Base-by-base conservation (phyloP, 1,140 invertebrate genomes). In the Ips nitidus region DNA sequence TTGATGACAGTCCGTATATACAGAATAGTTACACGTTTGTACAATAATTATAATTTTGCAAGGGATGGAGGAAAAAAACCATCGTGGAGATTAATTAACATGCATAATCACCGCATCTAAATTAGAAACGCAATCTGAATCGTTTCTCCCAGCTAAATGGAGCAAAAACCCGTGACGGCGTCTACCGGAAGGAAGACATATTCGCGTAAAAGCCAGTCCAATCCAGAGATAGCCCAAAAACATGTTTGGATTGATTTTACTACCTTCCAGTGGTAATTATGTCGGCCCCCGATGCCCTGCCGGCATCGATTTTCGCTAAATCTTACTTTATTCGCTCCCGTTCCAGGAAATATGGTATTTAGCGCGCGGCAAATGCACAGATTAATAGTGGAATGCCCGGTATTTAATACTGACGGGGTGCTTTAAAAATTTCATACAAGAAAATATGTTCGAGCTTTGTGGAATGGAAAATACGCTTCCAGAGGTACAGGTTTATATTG, bases 191-290 rank as follows among this genome's bases (percentile, higher is more conserved):
- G 40, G 62, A 65, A 56, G 62, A 65, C 41, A 65, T 55, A 56
- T 65, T 65, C 62, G 52, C 56, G 62, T 50, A 65, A 65, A 65
- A 65, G 62, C 56, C 53, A 65, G 52, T 65, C 62, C 62, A 41
- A 52, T 56, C 60, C 59, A 61, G 40, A 65, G 62, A 65, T 65
- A 52, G 52, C 40, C 52, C 62, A 65, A 65, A 65, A 65, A 65
- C 52, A 52, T 52, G 40, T 42, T 53, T 41, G 52, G 62, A 65
- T 65, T 65, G 62, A 65, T 65, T 65, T 65, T 65, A 65, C 52
- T 65, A 65, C 62, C 62, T 65, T 55, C 62, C 52, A 22, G 6
- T 65, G 62, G 62, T 65, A 65, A 65, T 65, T 65, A 65, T 65
- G 62, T 65, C 56, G 62, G 62, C 62, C 62, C 22, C 22, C 56